phyloP scores from a whole-genome alignment of 2,113 vertebrate genomes.

The Pygoscelis adeliae region DNA sequence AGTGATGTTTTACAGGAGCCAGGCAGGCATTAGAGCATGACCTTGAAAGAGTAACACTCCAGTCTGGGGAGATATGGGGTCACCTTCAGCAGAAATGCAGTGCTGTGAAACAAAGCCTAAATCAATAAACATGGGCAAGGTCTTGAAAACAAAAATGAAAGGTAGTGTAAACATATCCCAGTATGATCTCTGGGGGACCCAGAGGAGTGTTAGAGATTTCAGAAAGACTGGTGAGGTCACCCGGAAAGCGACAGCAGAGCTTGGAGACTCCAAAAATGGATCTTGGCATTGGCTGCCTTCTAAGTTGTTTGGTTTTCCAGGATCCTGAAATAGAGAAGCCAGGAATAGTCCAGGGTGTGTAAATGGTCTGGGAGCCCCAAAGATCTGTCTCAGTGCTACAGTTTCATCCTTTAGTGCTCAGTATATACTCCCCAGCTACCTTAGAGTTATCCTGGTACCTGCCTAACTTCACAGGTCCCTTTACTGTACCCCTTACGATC shows the following conservation, averaged over 20 bases:
- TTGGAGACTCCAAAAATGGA: not conserved
- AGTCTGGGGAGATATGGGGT: not conserved
- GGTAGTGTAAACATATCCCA: constrained; percentile 19
- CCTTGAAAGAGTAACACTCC: not conserved
- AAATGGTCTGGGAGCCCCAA: not conserved
- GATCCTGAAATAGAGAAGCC: not conserved
- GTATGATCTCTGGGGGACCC: not conserved
- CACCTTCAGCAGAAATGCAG: constrained; percentile 12
- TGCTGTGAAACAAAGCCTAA: constrained; percentile 23
- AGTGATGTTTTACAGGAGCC: constrained; percentile 12
- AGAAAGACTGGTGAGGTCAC: not conserved
- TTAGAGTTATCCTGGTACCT: not conserved
- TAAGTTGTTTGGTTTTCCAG: not conserved
- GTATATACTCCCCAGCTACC: not conserved
- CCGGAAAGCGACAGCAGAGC: not conserved
- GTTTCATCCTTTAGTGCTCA: not conserved
- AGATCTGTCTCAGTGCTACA: not conserved
- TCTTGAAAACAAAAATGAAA: constrained; percentile 45
- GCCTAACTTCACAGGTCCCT: not conserved
- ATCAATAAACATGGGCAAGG: constrained; percentile 35
- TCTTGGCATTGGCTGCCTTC: not conserved
- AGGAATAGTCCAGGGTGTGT: not conserved
- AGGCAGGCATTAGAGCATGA: not conserved
- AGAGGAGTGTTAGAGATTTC: not conserved
- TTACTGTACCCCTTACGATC: not conserved